Conservation (phyloP, 1,140 invertebrate species). For the Aporrectodea caliginosa region DNA sequence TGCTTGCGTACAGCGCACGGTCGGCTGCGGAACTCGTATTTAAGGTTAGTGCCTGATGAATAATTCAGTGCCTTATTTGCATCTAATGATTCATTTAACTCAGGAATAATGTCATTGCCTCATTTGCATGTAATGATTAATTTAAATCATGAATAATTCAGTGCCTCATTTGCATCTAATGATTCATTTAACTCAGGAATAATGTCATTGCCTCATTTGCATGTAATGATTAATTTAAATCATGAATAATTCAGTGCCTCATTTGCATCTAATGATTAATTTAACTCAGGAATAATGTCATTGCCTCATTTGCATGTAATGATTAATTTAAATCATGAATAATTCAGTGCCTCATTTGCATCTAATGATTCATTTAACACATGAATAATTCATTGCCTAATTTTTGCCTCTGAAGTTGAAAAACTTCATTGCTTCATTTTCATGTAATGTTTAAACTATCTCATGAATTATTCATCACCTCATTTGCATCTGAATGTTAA, state of each 20-base stretch:
- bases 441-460: no score
- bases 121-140: no score
- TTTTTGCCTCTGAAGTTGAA: no score
- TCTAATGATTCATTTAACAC: background rate
- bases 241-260: background rate
- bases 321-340: no score
- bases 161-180: background rate
- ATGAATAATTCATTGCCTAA: no score
- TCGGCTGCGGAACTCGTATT: background rate
- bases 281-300: background rate
- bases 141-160: background rate
- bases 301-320: no score
- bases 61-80: background rate
- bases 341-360: background rate
- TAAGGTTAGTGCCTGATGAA: background rate
- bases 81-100: background rate
- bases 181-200: background rate
- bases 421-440: no score
- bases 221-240: no score
- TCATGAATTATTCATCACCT: no score
- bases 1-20: background rate
- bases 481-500: no score
- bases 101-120: no score
- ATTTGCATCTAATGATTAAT: background rate
- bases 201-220: no score